Conservation (phyloP, 2,797 vertebrate species). For the Mustela erminea region DNA sequence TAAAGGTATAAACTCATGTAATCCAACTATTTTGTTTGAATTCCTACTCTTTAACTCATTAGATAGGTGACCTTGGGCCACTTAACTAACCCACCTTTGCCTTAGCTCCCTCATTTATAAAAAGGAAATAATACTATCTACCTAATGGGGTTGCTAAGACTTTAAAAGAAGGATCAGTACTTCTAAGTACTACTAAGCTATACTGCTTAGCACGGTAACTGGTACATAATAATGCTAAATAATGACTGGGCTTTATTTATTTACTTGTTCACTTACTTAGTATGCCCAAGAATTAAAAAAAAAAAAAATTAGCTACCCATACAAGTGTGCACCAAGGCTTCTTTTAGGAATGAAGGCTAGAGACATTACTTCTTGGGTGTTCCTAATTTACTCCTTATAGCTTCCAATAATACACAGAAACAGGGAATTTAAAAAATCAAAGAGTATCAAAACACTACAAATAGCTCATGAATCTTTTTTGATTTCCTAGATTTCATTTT, state of each 20-base stretch:
- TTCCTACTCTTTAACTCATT: slow-evolving; percentile 16
- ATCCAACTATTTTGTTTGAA: slow-evolving; percentile 10
- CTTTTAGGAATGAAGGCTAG: not conserved
- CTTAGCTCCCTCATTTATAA: slow-evolving; percentile 38
- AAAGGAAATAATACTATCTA: slow-evolving; percentile 26
- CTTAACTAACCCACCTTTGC: not conserved
- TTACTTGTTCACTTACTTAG: slow-evolving; percentile 41
- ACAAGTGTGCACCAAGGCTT: not conserved
- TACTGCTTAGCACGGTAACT: not conserved
- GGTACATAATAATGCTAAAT: slow-evolving; percentile 38
- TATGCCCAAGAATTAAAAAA: not conserved
- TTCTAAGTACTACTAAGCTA: no score
- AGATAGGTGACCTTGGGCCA: not conserved
- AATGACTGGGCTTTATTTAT: slow-evolving; percentile 13
- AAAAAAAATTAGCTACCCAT: not conserved
- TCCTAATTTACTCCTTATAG: not conserved
- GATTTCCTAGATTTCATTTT: slow-evolving; percentile 17
- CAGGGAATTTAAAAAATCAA: slow-evolving; percentile 18
- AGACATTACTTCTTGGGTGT: not conserved
- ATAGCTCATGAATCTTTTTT: not conserved
- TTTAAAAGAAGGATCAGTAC: not conserved
- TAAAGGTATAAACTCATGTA: slow-evolving; percentile 6
- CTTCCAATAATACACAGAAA: not conserved
- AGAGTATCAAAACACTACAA: slow-evolving; percentile 12
- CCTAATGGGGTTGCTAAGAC: not conserved